Percentiles rank a stretch among this genome's conserved stretches.
These are phyloP conservation scores for Buathra laborator DNA, from an alignment of 2,888 invertebrate genomes.

Conservation along the genomic window DNA sequence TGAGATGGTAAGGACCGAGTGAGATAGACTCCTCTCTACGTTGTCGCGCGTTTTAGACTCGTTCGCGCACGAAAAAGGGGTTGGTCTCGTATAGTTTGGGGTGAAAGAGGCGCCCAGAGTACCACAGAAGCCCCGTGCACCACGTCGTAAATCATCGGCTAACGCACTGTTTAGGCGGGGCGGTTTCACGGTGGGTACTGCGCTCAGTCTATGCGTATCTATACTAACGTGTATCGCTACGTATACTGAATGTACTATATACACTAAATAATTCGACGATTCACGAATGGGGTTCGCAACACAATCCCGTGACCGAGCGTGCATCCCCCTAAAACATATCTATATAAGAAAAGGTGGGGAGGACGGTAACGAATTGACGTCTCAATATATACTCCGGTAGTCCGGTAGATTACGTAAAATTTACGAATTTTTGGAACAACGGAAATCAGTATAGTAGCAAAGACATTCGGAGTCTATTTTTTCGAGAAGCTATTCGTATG, in stretches of 20 bases:
- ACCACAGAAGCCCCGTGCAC: slow-evolving; percentile 49
- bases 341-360: slow-evolving; percentile 31
- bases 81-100: slow-evolving; percentile 25
- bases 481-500: no score
- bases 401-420: slow-evolving; percentile 3
- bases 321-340: slow-evolving; percentile 51
- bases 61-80: slow-evolving; percentile 19
- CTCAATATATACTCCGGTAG: slow-evolving; percentile 32
- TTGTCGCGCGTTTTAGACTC: slow-evolving; percentile 17
- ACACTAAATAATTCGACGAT: slow-evolving; percentile 84
- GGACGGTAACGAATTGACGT: slow-evolving; percentile 51
- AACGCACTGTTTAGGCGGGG: slow-evolving; percentile 85
- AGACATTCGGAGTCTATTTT: not conserved
- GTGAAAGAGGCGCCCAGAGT: slow-evolving; percentile 54
- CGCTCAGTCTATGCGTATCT: slow-evolving; percentile 73
- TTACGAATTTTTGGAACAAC: not conserved
- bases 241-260: slow-evolving; percentile 65
- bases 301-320: slow-evolving; percentile 54
- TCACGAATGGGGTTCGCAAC: slow-evolving; percentile 76
- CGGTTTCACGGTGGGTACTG: slow-evolving; percentile 85
- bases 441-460: not conserved
- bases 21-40: no score
- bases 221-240: slow-evolving; percentile 5
- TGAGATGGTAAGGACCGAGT: slow-evolving; percentile 32
- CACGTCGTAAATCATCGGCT: slow-evolving; percentile 84